These are phyloP conservation scores for Cyanoliseus patagonus DNA, from an alignment of 2,113 vertebrate genomes.

Conservation along the genomic window DNA sequence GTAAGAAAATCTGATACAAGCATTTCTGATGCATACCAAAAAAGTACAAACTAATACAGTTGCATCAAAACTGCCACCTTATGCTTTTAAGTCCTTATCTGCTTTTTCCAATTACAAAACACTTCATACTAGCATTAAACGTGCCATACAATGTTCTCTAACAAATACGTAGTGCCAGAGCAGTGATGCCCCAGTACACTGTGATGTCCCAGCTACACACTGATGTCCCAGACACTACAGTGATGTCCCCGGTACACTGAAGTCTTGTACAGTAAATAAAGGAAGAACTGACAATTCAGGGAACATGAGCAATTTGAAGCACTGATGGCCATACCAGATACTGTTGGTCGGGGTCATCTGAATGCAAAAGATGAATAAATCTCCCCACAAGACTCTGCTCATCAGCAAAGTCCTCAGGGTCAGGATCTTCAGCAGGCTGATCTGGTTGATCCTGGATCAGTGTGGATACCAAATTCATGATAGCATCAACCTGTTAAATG, in stretches of 20 bases:
- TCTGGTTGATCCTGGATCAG: constrained; percentile 98
- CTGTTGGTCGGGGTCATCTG: constrained; percentile 96
- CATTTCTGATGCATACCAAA: background rate
- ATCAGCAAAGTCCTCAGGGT: constrained; percentile 97
- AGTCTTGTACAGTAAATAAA: background rate
- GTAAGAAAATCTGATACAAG: background rate
- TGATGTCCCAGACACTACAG: too few relatives aligned
- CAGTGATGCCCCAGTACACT: background rate
- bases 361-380: constrained; percentile 93
- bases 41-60: background rate
- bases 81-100: background rate
- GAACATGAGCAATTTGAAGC: background rate
- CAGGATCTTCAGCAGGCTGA: constrained; percentile 94
- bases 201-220: too few relatives aligned
- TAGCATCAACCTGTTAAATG: constrained; percentile 87
- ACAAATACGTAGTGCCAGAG: background rate
- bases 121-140: background rate
- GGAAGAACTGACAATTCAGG: background rate
- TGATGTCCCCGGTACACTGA: background rate
- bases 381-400: constrained; percentile 96
- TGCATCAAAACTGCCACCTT: background rate
- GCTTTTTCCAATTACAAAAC: background rate
- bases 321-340: constrained; percentile 81
- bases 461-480: constrained; percentile 92
- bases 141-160: background rate